These are phyloP conservation scores for Pyrrhosoma nymphula DNA, from an alignment of 2,888 invertebrate species.

Conservation along the genomic window DNA sequence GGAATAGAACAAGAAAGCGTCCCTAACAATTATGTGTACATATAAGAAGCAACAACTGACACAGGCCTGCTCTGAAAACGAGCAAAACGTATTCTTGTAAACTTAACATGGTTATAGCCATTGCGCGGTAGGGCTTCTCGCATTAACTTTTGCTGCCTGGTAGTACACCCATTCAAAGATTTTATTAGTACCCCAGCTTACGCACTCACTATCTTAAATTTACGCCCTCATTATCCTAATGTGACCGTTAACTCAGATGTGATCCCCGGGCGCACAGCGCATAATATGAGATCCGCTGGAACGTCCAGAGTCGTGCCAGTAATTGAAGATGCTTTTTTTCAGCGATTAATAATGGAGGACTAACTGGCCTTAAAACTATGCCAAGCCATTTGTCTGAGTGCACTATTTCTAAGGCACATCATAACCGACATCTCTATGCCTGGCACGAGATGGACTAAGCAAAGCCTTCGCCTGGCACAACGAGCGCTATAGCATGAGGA, in stretches of 20 bases:
- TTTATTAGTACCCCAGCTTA: too few species aligned
- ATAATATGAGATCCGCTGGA: neutral
- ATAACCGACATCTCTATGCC: neutral
- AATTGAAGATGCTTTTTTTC: neutral
- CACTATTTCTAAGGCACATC: neutral
- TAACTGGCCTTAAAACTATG: neutral
- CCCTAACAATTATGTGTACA: too few species aligned
- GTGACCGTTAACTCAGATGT: neutral
- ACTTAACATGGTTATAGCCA: too few species aligned
- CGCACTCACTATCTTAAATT: too few species aligned
- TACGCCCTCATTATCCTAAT: neutral
- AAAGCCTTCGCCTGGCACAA: neutral
- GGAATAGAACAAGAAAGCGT: too few species aligned
- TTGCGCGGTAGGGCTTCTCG: too few species aligned
- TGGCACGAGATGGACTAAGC: neutral
- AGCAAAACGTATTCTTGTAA: too few species aligned
- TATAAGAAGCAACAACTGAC: too few species aligned
- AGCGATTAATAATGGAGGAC: neutral
- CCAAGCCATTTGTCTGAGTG: neutral
- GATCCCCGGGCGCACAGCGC: neutral
- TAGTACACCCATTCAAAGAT: too few species aligned
- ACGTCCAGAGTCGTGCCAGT: neutral
- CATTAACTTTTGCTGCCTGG: too few species aligned
- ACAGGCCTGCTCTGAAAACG: too few species aligned
- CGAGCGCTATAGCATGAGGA: neutral